Conservation (phyloP, 2,888 invertebrate genomes). For the Tetragonula carbonaria region DNA sequence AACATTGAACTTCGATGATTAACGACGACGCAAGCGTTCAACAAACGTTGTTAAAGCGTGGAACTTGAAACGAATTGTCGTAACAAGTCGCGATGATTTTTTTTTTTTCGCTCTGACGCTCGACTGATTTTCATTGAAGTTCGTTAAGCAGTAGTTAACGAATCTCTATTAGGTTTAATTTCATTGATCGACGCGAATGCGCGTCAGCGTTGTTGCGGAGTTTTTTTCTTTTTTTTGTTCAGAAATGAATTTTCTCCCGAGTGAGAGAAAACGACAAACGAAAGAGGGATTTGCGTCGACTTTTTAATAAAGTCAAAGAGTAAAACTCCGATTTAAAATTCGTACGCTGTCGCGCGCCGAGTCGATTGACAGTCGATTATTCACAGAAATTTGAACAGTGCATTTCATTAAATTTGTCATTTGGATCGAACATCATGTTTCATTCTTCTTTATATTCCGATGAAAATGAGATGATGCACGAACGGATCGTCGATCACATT, state of each 20-base stretch:
- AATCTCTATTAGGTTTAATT: background rate
- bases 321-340: too few relatives aligned
- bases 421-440: too few relatives aligned
- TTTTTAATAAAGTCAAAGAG: too few relatives aligned
- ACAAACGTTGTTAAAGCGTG: slow-evolving; percentile 5
- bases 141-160: slow-evolving; percentile 2
- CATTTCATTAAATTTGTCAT: too few relatives aligned
- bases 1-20: background rate
- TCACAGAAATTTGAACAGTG: too few relatives aligned
- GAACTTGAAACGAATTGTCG: slow-evolving; percentile 28
- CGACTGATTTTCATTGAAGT: slow-evolving; percentile 1
- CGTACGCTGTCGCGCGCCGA: too few relatives aligned
- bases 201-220: background rate
- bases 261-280: too few relatives aligned
- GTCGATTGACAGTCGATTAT: too few relatives aligned
- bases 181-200: background rate
- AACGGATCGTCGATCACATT: background rate
- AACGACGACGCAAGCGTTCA: background rate
- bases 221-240: background rate
- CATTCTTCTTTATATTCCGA: too few relatives aligned
- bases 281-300: too few relatives aligned
- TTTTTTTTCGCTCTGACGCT: slow-evolving; percentile 6
- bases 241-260: background rate
- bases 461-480: too few relatives aligned
- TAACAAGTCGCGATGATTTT: background rate